Evolutionary conservation across 2,888 invertebrate species (phyloP).

Genomic region (Tiliacea aurago): DNA sequence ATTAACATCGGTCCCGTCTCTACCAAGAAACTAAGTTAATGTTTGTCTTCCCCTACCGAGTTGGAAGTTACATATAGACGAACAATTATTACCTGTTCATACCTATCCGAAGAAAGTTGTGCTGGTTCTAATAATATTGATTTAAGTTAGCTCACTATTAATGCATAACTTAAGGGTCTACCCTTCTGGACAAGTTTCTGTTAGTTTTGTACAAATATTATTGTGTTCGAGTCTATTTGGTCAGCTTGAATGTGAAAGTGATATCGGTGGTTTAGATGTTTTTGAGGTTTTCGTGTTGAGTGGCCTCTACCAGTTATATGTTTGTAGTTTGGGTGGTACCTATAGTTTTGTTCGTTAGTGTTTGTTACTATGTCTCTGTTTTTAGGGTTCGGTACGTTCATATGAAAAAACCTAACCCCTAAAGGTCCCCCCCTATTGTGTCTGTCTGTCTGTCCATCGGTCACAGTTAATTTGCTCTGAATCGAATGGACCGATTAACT

Average conservation of each 20-base stretch:
- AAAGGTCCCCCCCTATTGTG: not conserved
- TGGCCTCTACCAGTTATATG: slow-evolving; percentile 2
- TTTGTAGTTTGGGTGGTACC: not conserved
- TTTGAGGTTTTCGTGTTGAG: slow-evolving; percentile 53
- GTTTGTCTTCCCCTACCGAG: slow-evolving; percentile 83
- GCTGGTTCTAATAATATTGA: slow-evolving; percentile 82
- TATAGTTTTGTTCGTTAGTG: not conserved
- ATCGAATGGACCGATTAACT: not conserved
- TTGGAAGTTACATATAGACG: slow-evolving; percentile 79
- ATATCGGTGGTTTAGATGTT: slow-evolving; percentile 68
- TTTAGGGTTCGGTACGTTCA: not conserved
- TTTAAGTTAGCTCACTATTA: slow-evolving; percentile 76
- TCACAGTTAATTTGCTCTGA: not conserved
- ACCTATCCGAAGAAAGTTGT: slow-evolving; percentile 77
- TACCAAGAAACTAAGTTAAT: slow-evolving; percentile 83
- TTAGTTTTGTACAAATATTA: slow-evolving; percentile 73
- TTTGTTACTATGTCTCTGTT: not conserved
- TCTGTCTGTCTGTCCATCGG: not conserved
- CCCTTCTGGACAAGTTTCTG: slow-evolving; percentile 68
- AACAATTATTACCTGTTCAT: slow-evolving; percentile 76
- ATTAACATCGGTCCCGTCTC: slow-evolving; percentile 79
- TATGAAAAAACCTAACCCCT: not conserved
- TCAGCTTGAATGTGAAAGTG: slow-evolving; percentile 71
- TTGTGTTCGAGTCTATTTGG: slow-evolving; percentile 70
- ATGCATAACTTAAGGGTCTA: slow-evolving; percentile 71